Evolutionary conservation across 1,140 invertebrate species (phyloP).

Genomic region (Drosophila pandora): DNA sequence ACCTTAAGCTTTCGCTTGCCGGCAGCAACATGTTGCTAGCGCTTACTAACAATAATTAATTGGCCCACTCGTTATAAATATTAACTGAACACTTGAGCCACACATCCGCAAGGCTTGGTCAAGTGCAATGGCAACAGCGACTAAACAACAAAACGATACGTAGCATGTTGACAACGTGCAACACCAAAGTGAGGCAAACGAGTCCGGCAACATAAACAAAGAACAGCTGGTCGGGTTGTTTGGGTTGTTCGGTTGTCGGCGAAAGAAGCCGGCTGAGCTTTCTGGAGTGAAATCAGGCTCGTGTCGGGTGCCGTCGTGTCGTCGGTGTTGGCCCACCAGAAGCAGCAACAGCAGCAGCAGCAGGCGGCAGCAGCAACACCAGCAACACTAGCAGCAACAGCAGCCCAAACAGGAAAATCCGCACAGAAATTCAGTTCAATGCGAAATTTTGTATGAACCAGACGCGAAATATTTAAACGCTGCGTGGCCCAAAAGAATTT

Average conservation of each 20-base stretch:
- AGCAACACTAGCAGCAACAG: conserved; percentile 38
- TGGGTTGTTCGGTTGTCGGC: conserved; percentile 29
- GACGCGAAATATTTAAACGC: conserved; percentile 63
- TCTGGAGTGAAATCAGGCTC: conserved; percentile 70
- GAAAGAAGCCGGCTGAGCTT: conserved; percentile 72
- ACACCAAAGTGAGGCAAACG: conserved; percentile 45
- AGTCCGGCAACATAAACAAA: conserved; percentile 78
- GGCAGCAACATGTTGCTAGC: conserved; percentile 29
- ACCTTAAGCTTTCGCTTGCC: conserved; percentile 28
- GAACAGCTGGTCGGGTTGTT: conserved; percentile 63
- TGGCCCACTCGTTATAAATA: conserved; percentile 36
- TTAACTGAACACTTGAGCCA: conserved; percentile 58
- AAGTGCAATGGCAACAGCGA: conserved; percentile 42
- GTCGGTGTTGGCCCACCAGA: conserved; percentile 34
- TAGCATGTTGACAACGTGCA: conserved; percentile 36
- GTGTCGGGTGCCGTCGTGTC: conserved; percentile 42
- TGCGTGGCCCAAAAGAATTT: conserved; percentile 25
- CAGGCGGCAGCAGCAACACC: conserved; percentile 21
- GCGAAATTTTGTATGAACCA: conserved; percentile 75
- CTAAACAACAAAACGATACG: conserved; percentile 5
- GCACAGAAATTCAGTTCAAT: conserved; percentile 76
- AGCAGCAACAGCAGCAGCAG: conserved; percentile 31
- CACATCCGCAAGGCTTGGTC: conserved; percentile 32
- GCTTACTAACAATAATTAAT: conserved; percentile 22
- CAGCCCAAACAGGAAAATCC: conserved; percentile 78